Base-by-base conservation (phyloP, 2,797 vertebrate species). In the Rhinophrynus dorsalis region DNA sequence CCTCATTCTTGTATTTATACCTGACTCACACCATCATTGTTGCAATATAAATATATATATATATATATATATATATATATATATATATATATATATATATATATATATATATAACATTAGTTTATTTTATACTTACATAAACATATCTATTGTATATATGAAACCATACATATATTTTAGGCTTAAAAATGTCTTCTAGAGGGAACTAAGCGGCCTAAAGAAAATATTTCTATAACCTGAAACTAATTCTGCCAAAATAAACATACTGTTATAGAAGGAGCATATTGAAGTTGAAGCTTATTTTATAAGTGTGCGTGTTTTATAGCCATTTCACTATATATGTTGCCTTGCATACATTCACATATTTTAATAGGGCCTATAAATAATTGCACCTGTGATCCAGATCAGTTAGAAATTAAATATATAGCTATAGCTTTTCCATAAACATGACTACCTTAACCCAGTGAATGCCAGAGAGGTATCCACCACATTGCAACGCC, bases 301-400 rank as follows among this genome's bases (percentile, higher is more conserved):
- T 63, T 72, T 72, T 72, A 66, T 67, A 73, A 73, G 70, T 59
- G 44, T 60, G 62, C 61, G 50, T 60, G 70, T 67, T 73, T 73
- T 73, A 73, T 73, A 60, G 70, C 70, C 54, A 60, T 73, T 73
- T 55, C 62, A 66, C 59, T 66, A 60, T 54, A 66, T 42, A 73
- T 58, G 55, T 73, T 73, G 69, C 62, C 61, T 58, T 44, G 62
- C 70, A 73, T 60, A 50, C 62, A 66, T 66, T 73, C 70, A 66
- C 70, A 66, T 67, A 73, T 67, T 73, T 73, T 66, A 73, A 73
- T 66, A 73, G 55, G 52, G 62, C 55, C 62, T 60, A 73, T 73
- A 73, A 73, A 73, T 73, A 67, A 73, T 73, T 59, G 62, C 70
- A 73, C 70, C 70, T 73, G 70, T 73, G 70, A 67, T 67, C 62